phyloP scores from a whole-genome alignment of 2,797 vertebrate species.

The Sus cebifrons region DNA sequence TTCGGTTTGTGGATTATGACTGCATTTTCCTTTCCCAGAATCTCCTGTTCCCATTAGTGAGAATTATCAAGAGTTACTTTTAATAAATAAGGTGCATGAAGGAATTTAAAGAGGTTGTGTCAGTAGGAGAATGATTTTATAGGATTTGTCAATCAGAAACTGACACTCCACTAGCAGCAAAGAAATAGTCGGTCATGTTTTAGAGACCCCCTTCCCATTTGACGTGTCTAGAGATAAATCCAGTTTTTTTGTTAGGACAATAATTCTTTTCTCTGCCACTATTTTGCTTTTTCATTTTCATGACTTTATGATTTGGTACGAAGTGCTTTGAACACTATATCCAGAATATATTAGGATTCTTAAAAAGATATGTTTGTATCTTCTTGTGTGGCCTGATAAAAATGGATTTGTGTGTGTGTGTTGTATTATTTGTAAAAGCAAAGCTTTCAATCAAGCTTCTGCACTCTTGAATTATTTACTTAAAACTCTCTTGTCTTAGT shows the following conservation, averaged over 20 bases:
- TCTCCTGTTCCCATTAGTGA: neutral
- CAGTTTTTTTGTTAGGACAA: neutral
- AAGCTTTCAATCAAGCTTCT: neutral
- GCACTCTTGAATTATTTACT: neutral
- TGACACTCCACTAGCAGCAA: neutral
- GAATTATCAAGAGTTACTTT: constrained; percentile 21
- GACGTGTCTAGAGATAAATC: neutral
- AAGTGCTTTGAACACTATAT: neutral
- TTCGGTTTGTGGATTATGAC: constrained; percentile 11
- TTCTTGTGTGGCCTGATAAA: neutral
- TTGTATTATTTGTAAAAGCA: constrained; percentile 10
- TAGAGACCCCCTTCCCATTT: neutral
- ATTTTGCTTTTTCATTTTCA: neutral
- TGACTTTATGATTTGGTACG: neutral
- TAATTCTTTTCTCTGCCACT: neutral
- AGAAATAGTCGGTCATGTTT: neutral
- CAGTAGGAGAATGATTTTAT: neutral
- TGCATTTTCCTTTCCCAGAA: constrained; percentile 42
- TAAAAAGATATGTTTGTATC: neutral
- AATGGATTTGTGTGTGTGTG: neutral
- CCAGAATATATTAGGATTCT: constrained; percentile 39
- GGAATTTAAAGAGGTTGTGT: constrained; percentile 20
- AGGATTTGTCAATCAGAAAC: neutral
- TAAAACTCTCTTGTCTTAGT: neutral
- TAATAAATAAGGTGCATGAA: constrained; percentile 25